Evolutionary conservation across 2,113 vertebrate species (phyloP).

Genomic region (Chaenocephalus aceratus): DNA sequence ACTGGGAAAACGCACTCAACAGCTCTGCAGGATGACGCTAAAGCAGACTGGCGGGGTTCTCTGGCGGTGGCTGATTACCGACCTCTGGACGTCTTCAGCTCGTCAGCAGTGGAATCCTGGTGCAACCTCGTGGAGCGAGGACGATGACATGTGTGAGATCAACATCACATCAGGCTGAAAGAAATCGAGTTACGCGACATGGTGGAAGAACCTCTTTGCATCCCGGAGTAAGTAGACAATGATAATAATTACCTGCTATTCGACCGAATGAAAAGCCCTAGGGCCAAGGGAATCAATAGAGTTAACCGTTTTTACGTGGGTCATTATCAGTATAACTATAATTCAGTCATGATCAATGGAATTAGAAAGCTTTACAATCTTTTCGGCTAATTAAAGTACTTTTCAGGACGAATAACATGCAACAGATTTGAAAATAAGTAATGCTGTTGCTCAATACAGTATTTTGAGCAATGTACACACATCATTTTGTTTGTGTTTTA

Average conservation of each 20-base stretch:
- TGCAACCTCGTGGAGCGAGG: constrained; percentile 5
- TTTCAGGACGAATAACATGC: not conserved
- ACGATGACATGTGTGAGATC: constrained; percentile 44
- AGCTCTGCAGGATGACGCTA: not conserved
- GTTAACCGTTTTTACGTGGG: not conserved
- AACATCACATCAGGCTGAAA: constrained; percentile 41
- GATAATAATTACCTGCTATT: constrained; percentile 1
- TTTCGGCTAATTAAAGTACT: not conserved
- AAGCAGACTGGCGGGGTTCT: not conserved
- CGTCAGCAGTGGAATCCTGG: not conserved
- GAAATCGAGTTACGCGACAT: constrained; percentile 48
- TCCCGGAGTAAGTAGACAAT: constrained; percentile 28
- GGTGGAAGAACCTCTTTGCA: constrained; percentile 8
- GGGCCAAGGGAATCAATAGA: not conserved
- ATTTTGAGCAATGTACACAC: too few relatives aligned
- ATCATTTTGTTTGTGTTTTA: not conserved
- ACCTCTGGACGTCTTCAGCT: constrained; percentile 36
- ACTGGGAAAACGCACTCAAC: not conserved
- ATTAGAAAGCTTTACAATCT: not conserved
- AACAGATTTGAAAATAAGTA: not conserved
- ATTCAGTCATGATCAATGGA: not conserved
- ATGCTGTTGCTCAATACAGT: not conserved
- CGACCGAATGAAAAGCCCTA: not conserved
- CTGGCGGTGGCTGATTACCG: constrained; percentile 21
- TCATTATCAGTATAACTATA: not conserved